Base-by-base conservation (phyloP, 1,140 invertebrate species). In the Drosophila saltans region DNA sequence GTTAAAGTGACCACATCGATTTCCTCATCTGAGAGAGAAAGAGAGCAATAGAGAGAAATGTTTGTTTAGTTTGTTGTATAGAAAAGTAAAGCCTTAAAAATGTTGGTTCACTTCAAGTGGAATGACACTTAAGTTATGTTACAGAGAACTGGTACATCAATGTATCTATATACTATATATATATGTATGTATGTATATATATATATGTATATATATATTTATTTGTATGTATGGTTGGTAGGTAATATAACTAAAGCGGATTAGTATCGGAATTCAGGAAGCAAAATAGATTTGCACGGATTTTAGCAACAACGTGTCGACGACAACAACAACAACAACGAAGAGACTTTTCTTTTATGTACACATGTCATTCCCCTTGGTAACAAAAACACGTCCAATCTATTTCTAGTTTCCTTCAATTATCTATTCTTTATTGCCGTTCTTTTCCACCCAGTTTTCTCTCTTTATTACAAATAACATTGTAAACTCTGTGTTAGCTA, bases 1-100 rank as follows among this genome's bases (percentile, higher is more conserved):
- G 92, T 93, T 10, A 95, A 92, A 0, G 95, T 95, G 5, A 96
- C 96, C 30, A 97, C 96, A 89, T 97, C 96, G 85, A 97, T 97
- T 94, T 96, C 96, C 92, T 97, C 96, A 83, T 97, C 96, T 96
- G 94, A 7, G 6, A 36, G 33, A 9, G 52, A 39, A 41, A 67
- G 59, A 69, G 21, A 41, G 8, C 10, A 41, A 7, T 40, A 8
- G 10, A 40, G 21, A 16, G 36, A 57, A 1, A 21, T 11, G n/a
- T 33, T 4, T 4, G 9, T 33, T 8, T 21, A 10, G 28, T 75
- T 33, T 63, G 26, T 40, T 48, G 26, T 26, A 21, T 39, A 61
- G 36, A 43, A 57, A 70, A 70, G 76, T 70, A 77, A 77, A 77
- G 74, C 61, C 74, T 76, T 64, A 59, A 67, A 55, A 40, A 65